Base-by-base conservation (phyloP, 2,888 invertebrate species). In the Drosophila basisetae region DNA sequence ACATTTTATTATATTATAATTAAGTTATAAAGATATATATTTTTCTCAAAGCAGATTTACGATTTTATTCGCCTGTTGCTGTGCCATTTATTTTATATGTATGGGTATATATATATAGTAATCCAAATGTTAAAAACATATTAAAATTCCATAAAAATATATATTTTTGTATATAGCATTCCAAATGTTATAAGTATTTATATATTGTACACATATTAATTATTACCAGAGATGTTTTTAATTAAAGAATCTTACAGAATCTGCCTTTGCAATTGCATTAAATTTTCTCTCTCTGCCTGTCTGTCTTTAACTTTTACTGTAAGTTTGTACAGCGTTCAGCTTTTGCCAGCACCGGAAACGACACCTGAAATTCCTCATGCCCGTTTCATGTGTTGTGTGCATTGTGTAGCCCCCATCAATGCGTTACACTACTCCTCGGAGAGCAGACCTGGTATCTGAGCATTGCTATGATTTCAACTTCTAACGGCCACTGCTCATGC, bases 311-410 rank as follows among this genome's bases (percentile, higher is more conserved):
- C 11, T 25, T 53, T 37, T 25, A 28, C 35, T 6, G n/a, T 68
- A n/a, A 47, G 53, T 13, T 35, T 2, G 22, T n/a, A 10, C 4
- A 58, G n/a, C 9, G 4, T 16, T 33, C 68, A 64, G 41, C 54
- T 53, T 68, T 68, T 53, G 22, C 28, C 6, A 37, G 16, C 30
- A 55, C 78, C 73, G 68, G 68, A 67, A 70, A 53, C 28, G 68
- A 65, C 68, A 82, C 83, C 80, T 80, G 83, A 68, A 76, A 72
- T 53, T 50, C 49, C 9, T 33, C 30, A 4, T 28, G 9, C 22
- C 43, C 31, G 49, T 28, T 39, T 50, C 41, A 39, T 52, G 25
- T 64, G 30, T 47, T 75, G 43, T 68, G 80, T 72, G 37, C 63
- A 28, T 63, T 61, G 35, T 61, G 35, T 2, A 49, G 56, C 31